Evolutionary conservation across 1,140 invertebrate genomes (phyloP), one percentile per base, ranked within the genome.

Genomic region (Tetramorium alpestre): DNA sequence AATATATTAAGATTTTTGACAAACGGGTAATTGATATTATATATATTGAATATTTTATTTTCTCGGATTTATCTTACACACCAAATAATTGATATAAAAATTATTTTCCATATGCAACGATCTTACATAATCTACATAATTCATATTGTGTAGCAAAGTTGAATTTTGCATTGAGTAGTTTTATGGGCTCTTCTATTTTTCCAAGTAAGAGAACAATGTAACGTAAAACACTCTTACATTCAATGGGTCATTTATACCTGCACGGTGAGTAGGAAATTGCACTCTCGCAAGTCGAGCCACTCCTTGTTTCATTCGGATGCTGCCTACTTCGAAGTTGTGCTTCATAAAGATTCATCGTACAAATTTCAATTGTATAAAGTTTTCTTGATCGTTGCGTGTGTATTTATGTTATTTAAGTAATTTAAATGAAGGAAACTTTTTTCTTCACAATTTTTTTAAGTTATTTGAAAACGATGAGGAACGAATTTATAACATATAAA

Each of bases 241-340:
- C 80, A 84, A 84, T 84, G 56, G 69, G 13, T 84, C 69, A 75
- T 84, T 84, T 60, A 58, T 70, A 75, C 18, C 41, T 58, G 44
- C 60, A 18, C 67, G 22, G 65, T 54, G 78, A 81, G 78, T 41
- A 84, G 80, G 69, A 84, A 84, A 84, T 84, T 75, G 22, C 28
- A 6, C 38, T 81, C 33, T 81, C 33, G 78, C 47, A 75, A 54
- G 3, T 54, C 51, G 51, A 16, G 69, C 56, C 80, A 84, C 80
- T 73, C 80, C 80, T 75, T 84, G 13, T 11, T 64, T 69, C 67
- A 73, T 73, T 73, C 69, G 80, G 69, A 73, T 84, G 80, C 80
- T 82, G 54, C 25, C 25, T 33, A 33, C 41, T 70, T 58, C 25
- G 16, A n/a, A 49, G n/a, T n/a, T 13, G 22, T 58, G 22, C 67